Evolutionary conservation across 1,140 invertebrate species (phyloP), one percentile per base, ranked within the genome.

Genomic region (Camponotus pennsylvanicus): DNA sequence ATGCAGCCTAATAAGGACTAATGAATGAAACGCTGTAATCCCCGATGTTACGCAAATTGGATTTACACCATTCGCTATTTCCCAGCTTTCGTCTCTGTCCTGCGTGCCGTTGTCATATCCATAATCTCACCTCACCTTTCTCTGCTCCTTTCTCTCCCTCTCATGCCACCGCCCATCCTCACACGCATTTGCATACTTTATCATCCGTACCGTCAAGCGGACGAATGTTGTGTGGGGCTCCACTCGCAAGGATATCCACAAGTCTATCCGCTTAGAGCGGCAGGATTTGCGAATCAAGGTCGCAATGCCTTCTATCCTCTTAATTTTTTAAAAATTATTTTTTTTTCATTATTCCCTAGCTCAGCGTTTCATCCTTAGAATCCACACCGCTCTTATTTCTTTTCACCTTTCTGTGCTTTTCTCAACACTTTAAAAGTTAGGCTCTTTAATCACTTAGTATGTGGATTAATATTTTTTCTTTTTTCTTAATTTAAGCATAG

Each of bases 1-100:
- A 93, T 92, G 89, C 88, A 91, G 86, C 90, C 88, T 93, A 93
- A 93, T 93, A 92, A 93, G 92, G 75, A 73, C 89, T 93, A 93
- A 93, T 92, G 89, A 93, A 93, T 90, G 91, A 93, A 93, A 92
- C 78, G 87, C 78, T 71, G 86, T 86, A 88, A 90, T 79, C 89
- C 80, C 82, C 86, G 83, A 93, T 91, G 89, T 90, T 80, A 59
- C 70, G 86, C 84, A 92, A 93, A 93, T 93, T 93, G 87, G 90
- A 91, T 93, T 93, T 92, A 92, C 90, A 92, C 85, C 87, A 89
- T 86, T 91, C 84, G 89, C 88, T 79, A 90, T 77, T 92, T 87
- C 88, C 67, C 77, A 70, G 89, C 86, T 88, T 52, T 71, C 63
- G 9, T 40, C 71, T 73, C 18, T 7, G 49, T 52, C n/a, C 67